A percentile compares a stretch with the other conserved stretches of the same genome.
These are phyloP conservation scores for Tetragnatha montana DNA, from an alignment of 2,888 invertebrate genomes.

Conservation along the genomic window DNA sequence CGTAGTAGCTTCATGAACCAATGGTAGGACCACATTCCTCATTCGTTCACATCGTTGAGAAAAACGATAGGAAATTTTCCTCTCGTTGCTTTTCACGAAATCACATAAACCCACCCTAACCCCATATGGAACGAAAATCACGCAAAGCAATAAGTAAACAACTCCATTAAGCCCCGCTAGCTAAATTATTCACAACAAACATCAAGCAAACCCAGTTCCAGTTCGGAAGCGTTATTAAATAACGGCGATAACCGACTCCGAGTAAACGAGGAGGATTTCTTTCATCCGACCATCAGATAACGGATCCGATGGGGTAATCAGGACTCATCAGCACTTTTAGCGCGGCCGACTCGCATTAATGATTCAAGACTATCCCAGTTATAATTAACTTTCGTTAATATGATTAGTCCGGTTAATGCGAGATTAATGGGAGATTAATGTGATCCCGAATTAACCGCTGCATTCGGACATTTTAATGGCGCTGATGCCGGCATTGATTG, in stretches of 20 bases:
- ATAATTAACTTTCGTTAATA: constrained; percentile 44
- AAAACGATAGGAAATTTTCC: too few species aligned
- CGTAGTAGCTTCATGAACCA: too few species aligned
- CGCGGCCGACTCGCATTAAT: constrained; percentile 19
- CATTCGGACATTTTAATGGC: constrained; percentile 15
- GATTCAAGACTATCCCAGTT: constrained; percentile 35
- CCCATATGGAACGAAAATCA: too few species aligned
- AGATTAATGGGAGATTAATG: constrained; percentile 23
- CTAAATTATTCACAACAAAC: background rate
- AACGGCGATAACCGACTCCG: background rate
- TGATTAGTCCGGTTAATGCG: constrained; percentile 23
- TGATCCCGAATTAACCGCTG: constrained; percentile 29
- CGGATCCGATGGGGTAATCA: constrained; percentile 33
- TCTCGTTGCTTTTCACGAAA: too few species aligned
- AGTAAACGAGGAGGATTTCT: background rate
- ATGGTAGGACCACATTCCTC: too few species aligned
- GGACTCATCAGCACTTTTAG: constrained; percentile 43
- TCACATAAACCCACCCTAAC: too few species aligned
- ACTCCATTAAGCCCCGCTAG: too few species aligned
- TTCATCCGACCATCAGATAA: constrained; percentile 17
- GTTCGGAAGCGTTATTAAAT: background rate
- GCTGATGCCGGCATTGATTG: background rate
- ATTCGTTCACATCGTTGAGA: too few species aligned
- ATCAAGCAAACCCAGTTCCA: background rate
- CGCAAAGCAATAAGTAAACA: too few species aligned